Evolutionary conservation across 2,797 vertebrate genomes (phyloP).

Genomic region (Limnodromus scolopaceus): DNA sequence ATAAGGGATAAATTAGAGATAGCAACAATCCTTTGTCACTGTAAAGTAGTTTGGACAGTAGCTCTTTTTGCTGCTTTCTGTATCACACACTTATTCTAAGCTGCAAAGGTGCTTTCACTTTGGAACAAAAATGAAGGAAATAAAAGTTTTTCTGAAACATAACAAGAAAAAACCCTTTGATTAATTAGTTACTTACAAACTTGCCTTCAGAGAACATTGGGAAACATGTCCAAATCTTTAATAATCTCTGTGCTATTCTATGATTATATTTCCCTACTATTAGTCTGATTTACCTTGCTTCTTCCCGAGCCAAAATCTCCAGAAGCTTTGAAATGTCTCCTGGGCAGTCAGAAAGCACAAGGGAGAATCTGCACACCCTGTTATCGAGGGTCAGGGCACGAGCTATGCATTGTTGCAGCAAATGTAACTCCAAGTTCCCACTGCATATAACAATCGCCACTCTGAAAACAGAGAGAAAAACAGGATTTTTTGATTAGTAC

Average conservation of each 20-base stretch:
- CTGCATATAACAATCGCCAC: slow-evolving; percentile 88
- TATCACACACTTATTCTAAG: background rate
- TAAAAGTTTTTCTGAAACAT: background rate
- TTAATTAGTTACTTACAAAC: background rate
- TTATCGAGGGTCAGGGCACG: slow-evolving; percentile 87
- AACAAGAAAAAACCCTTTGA: background rate
- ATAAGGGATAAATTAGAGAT: slow-evolving; percentile 2
- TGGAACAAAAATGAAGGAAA: background rate
- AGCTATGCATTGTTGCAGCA: slow-evolving; percentile 87
- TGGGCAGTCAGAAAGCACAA: slow-evolving; percentile 84
- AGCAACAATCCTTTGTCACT: background rate
- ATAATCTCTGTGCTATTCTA: background rate
- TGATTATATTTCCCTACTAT: background rate
- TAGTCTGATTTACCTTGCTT: slow-evolving; percentile 81
- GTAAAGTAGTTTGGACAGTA: background rate
- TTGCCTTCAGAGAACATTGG: background rate
- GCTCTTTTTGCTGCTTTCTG: background rate
- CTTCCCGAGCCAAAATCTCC: slow-evolving; percentile 87
- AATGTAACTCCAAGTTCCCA: slow-evolving; percentile 87
- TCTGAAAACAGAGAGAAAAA: slow-evolving; percentile 70
- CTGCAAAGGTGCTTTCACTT: background rate
- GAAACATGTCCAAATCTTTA: background rate
- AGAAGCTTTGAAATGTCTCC: slow-evolving; percentile 89
- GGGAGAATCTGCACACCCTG: slow-evolving; percentile 86
- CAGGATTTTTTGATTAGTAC: background rate